A percentile compares a stretch with the other conserved stretches of the same genome.
These are phyloP conservation scores for Lepidurus packardi DNA, from an alignment of 1,140 invertebrate genomes.

Conservation along the genomic window DNA sequence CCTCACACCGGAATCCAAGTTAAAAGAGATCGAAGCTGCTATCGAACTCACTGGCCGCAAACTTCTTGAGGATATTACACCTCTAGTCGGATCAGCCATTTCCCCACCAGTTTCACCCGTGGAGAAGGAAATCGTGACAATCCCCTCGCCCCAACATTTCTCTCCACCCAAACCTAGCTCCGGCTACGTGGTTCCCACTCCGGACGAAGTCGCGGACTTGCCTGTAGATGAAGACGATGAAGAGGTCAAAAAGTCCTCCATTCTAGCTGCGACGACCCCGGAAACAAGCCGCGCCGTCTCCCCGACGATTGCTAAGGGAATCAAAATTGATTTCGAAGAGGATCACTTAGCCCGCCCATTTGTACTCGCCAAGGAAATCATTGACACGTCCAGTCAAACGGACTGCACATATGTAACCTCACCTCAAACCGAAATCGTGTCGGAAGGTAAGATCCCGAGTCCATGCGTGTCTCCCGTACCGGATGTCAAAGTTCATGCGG, in stretches of 20 bases:
- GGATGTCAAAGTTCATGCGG: not conserved
- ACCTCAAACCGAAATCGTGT: not conserved
- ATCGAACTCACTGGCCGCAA: constrained; percentile 29
- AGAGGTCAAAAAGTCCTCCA: constrained; percentile 1
- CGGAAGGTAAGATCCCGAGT: not conserved
- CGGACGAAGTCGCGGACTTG: constrained; percentile 1
- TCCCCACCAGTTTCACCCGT: not conserved
- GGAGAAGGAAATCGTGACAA: not conserved
- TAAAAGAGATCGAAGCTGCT: constrained; percentile 31
- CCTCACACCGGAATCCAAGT: not conserved
- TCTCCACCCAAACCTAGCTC: not conserved
- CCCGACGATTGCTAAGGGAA: not conserved
- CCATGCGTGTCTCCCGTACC: not conserved
- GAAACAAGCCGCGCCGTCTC: not conserved
- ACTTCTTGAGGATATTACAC: constrained; percentile 24
- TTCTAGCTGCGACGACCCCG: not conserved
- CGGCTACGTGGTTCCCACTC: constrained; percentile 6
- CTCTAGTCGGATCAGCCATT: not conserved
- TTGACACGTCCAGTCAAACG: constrained; percentile 10
- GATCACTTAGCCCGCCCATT: not conserved
- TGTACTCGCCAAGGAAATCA: not conserved
- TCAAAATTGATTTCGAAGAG: not conserved
- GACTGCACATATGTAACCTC: not conserved
- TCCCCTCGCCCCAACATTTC: not conserved
- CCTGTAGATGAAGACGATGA: not conserved